phyloP scores from a whole-genome alignment of 2,113 vertebrate species.

The Puma concolor region DNA sequence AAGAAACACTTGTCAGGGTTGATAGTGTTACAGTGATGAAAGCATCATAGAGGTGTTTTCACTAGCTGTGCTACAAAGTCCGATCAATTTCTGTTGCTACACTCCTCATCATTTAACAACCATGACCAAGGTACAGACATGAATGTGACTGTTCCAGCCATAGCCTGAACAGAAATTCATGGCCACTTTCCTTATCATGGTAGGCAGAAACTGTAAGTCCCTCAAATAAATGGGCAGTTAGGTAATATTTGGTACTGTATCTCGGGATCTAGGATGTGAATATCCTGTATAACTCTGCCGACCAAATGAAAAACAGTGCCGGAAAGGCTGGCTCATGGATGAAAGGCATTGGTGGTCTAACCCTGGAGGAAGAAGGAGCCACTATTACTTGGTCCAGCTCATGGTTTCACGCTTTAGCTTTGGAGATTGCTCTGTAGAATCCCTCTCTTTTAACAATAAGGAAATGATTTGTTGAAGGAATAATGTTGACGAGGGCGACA shows the following conservation, averaged over 20 bases:
- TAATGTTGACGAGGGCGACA: background rate
- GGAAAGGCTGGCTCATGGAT: background rate
- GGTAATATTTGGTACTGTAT: slow-evolving; percentile 4
- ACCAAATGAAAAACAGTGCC: background rate
- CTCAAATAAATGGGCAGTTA: background rate
- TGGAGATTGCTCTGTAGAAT: background rate
- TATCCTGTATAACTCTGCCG: slow-evolving; percentile 8
- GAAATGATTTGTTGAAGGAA: background rate
- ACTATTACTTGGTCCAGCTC: slow-evolving; percentile 37
- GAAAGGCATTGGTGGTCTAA: background rate
- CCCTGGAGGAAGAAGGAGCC: slow-evolving; percentile 71
- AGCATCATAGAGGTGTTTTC: background rate
- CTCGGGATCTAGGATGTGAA: background rate
- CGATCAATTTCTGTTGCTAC: background rate
- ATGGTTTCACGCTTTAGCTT: slow-evolving; percentile 39
- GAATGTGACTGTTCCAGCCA: background rate
- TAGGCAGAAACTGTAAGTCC: background rate
- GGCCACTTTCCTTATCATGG: background rate
- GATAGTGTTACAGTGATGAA: background rate
- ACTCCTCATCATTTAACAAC: background rate
- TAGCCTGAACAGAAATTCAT: background rate
- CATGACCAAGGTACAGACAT: background rate
- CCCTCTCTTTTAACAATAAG: background rate
- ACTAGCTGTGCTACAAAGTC: background rate
- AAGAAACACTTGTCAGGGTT: background rate